Base-by-base conservation (phyloP, 1,140 invertebrate genomes). In the Pseudomyrmex gracilis region DNA sequence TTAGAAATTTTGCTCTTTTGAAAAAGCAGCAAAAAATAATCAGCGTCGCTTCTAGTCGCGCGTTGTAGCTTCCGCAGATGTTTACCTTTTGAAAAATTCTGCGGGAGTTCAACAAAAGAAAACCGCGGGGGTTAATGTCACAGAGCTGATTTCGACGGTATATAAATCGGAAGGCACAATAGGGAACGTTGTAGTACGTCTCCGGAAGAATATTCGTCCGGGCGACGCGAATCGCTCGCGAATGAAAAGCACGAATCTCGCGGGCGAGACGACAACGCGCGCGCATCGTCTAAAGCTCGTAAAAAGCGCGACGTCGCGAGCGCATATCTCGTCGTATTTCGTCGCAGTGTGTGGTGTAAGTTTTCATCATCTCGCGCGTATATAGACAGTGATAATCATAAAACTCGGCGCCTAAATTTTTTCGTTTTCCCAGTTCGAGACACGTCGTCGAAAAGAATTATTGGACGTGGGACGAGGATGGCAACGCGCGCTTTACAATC, bases 301-400 rank as follows among this genome's bases (percentile, higher is more conserved):
- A 86, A 87, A 87, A 84, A 77, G 84, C n/a, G n/a, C n/a, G n/a
- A n/a, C n/a, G n/a, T n/a, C n/a, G n/a, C 63, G 43, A 80, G 53
- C 24, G 77, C n/a, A 57, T 34, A 61, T 85, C 85, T 85, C 63
- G 43, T 51, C 80, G 63, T 80, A 82, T 84, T 87, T 85, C 45
- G 71, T 87, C 82, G 68, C 63, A 73, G 58, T 82, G 74, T 74
- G 73, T 57, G 67, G 58, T 82, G 74, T 74, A 73, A 68, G 7
- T 34, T 34, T 63, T 51, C 68, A 12, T n/a, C 15, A 53, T 63
- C 68, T 85, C 68, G n/a, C 51, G 60, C 34, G 34, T n/a, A 34
- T 5, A 34, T 73, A 85, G 83, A 85, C 60, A 73, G 68, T 85
- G 66, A 85, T 82, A 82, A 85, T 71, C 83, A 67, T 85, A 85